Evolutionary conservation across 2,113 vertebrate species (phyloP).

Genomic region (Lepus europaeus): DNA sequence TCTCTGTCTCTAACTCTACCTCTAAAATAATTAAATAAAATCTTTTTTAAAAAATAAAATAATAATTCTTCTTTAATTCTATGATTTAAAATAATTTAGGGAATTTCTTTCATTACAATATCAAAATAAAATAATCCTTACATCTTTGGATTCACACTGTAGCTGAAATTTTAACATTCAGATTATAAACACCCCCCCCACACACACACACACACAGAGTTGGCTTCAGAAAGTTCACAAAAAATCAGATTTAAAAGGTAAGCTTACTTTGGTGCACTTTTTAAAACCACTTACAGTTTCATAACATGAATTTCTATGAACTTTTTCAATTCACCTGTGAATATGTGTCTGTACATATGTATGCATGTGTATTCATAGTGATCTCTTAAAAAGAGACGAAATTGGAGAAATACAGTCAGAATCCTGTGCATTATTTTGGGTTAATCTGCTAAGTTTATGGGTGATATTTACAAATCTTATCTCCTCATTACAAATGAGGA

Average conservation of each 20-base stretch:
- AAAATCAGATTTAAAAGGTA: no score
- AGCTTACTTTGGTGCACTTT: no score
- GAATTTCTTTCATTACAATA: background rate
- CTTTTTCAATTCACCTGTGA: no score
- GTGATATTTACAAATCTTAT: background rate
- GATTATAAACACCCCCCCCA: background rate
- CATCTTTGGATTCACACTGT: background rate
- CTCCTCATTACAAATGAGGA: background rate
- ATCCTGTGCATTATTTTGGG: background rate
- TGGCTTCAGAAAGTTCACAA: no score
- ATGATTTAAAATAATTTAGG: background rate
- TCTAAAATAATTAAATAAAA: no score
- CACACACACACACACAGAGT: no score
- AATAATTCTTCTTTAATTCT: background rate
- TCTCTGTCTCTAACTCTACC: no score
- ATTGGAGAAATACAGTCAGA: background rate
- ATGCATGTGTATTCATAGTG: no score
- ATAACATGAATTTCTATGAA: no score
- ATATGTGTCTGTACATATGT: no score
- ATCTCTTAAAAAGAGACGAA: background rate
- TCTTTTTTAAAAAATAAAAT: no score
- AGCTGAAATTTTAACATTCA: background rate
- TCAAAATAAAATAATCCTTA: constrained; percentile 12
- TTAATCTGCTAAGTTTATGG: background rate
- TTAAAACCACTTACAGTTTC: no score